These are phyloP conservation scores for Diceros bicornis DNA, from an alignment of 2,797 vertebrate species.

Conservation along the genomic window DNA sequence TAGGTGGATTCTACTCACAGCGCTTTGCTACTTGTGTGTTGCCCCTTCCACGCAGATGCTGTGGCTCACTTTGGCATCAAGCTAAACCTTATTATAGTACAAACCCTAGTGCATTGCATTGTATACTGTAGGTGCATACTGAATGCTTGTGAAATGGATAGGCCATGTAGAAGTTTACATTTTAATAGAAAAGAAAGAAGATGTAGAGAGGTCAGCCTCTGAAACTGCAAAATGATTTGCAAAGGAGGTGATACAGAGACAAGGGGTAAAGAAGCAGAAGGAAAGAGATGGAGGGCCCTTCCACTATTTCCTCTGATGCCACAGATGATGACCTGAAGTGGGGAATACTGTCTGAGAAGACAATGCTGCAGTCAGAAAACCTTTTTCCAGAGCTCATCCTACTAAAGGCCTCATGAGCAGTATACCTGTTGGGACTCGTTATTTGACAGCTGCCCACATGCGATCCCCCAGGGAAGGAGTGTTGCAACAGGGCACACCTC, in stretches of 20 bases:
- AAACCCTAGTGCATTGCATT: not conserved
- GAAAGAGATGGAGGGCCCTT: not conserved
- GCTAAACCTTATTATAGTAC: not conserved
- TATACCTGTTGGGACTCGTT: not conserved
- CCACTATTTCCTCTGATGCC: not conserved
- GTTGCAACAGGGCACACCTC: slow-evolving; percentile 65
- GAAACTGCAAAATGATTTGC: not conserved
- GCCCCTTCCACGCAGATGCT: not conserved
- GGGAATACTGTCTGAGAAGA: not conserved
- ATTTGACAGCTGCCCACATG: slow-evolving; percentile 44
- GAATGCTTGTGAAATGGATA: not conserved
- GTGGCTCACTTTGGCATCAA: not conserved
- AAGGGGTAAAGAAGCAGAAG: not conserved
- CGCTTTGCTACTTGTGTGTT: not conserved
- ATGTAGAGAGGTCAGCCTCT: not conserved
- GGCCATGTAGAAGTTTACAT: not conserved
- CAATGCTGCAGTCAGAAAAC: not conserved
- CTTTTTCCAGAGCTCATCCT: not conserved
- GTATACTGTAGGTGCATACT: not conserved
- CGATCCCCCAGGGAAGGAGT: slow-evolving; percentile 53
- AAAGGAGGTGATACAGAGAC: not conserved
- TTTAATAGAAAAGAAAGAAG: slow-evolving; percentile 45
- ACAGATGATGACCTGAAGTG: not conserved
- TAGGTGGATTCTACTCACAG: not conserved
- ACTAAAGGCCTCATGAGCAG: not conserved